Evolutionary conservation across 2,888 invertebrate species (phyloP), one percentile per base, ranked within the genome.

Genomic region (Dynastes tityus): DNA sequence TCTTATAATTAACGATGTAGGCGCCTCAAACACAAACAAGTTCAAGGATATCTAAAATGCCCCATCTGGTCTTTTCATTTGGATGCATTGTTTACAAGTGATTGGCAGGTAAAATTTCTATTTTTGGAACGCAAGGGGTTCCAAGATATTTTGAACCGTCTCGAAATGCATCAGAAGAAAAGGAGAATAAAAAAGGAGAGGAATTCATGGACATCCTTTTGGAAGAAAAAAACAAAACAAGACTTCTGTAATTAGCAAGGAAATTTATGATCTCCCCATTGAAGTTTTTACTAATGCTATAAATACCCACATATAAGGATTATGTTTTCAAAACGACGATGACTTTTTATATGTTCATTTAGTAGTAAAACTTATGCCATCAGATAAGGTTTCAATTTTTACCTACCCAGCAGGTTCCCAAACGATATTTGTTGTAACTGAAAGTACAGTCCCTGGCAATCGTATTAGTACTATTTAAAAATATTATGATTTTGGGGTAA

Each of bases 31-130:
- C 45, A 45, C 45, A 45, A 45, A 45, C 45, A 71, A 16, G 37
- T 53, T 53, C 71, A 55, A 71, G 37, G 55, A 55, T 27, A 49
- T 45, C 40, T 73, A 11, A 37, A 13, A 22, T 5, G 61, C 22
- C 29, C 22, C 61, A 29, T 29, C 55, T 32, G n/a, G 5, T 58
- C 49, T 3, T 55, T 73, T 73, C 13, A 16, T 61, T 13, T 61
- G 32, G 13, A 11, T 8, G 29, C 58, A 73, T 73, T 73, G 73
- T 73, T 40, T 73, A 58, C 73, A 22, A 61, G n/a, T 73, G 73
- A 61, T 61, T 58, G 58, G 73, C 73, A 73, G 73, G 73, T 73
- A 73, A 16, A 16, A 61, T 9, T 73, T 73, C 73, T 73, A 73
- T 73, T 73, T 73, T 73, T 32, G 73, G 73, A 37, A n/a, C 61